Conservation (phyloP, 1,140 invertebrate species). For the Papilio dardanus region DNA sequence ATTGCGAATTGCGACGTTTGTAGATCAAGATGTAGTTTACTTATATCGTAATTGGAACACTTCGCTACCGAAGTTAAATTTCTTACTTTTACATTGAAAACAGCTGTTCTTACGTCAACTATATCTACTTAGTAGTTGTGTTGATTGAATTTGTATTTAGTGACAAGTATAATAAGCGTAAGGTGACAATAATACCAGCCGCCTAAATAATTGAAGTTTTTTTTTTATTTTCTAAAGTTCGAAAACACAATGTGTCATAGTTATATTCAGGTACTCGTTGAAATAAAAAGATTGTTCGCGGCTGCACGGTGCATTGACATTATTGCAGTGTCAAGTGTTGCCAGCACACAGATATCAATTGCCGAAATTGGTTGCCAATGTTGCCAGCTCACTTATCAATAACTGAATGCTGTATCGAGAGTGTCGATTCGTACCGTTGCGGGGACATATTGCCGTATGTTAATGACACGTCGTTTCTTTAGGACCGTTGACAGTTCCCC, state of each 20-base stretch:
- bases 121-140: too few species aligned
- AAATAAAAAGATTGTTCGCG: neutral
- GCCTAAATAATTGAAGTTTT: too few species aligned
- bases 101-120: too few species aligned
- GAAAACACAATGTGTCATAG: neutral
- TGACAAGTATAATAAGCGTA: too few species aligned
- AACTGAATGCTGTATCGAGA: constrained; percentile 57
- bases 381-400: constrained; percentile 43
- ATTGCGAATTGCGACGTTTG: neutral
- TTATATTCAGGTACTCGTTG: neutral
- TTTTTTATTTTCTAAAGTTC: too few species aligned
- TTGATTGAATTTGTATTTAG: too few species aligned
- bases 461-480: constrained; percentile 70
- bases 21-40: constrained; percentile 10
- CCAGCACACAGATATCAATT: constrained; percentile 41
- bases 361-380: constrained; percentile 42
- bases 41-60: neutral
- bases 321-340: constrained; percentile 28
- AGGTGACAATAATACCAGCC: too few species aligned
- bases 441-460: constrained; percentile 71
- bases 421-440: constrained; percentile 58
- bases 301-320: constrained; percentile 25
- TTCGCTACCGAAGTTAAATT: neutral
- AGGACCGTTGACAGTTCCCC: constrained; percentile 50
- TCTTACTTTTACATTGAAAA: neutral